Conservation (phyloP, 2,797 vertebrate species). For the Anguilla pacifica region DNA sequence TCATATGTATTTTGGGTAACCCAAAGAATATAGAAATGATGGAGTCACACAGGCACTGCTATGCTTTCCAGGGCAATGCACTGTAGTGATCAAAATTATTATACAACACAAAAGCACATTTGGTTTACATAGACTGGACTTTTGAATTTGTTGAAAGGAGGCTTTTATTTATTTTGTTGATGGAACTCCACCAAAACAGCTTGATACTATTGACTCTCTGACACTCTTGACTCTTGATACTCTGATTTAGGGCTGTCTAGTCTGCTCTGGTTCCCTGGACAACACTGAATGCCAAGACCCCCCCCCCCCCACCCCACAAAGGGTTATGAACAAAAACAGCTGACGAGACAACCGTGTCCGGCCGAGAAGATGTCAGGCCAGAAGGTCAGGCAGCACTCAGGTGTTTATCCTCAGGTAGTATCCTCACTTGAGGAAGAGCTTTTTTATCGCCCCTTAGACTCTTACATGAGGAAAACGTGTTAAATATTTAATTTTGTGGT, state of each 20-base stretch:
- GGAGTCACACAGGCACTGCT: not conserved
- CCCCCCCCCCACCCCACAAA: not conserved
- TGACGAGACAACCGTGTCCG: constrained; percentile 8
- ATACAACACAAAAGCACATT: not conserved
- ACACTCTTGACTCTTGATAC: too few relatives aligned
- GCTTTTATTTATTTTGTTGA: not conserved
- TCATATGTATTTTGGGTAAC: not conserved
- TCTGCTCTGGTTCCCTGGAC: not conserved
- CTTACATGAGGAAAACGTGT: not conserved
- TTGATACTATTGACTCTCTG: not conserved
- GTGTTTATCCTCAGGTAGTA: not conserved
- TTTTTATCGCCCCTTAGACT: not conserved
- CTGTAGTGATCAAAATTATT: not conserved
- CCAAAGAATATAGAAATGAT: not conserved
- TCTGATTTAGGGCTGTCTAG: not conserved
- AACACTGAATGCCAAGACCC: not conserved
- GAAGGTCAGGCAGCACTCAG: not conserved
- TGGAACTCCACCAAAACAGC: constrained; percentile 15
- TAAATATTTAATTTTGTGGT: not conserved
- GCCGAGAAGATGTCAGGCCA: not conserved
- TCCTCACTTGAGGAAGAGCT: not conserved
- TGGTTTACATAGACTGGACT: not conserved
- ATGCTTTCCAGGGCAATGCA: not conserved
- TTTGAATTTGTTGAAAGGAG: not conserved
- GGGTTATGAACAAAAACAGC: constrained; percentile 1